Base-by-base conservation (phyloP, 2,113 vertebrate genomes). In the Balaenoptera acutorostrata region DNA sequence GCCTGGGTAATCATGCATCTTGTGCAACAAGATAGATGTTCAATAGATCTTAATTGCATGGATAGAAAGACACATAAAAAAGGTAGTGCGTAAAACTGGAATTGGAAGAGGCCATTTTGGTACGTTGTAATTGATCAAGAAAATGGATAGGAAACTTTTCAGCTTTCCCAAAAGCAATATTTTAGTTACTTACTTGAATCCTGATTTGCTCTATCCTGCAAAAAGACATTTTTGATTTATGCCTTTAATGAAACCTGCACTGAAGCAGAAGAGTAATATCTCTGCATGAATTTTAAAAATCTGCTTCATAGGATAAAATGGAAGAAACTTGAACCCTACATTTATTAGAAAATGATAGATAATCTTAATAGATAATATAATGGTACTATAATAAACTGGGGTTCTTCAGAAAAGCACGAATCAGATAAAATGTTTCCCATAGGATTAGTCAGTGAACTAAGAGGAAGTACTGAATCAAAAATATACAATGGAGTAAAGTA, bases 271-370 rank as follows among this genome's bases (percentile, higher is more conserved):
- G 87, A 95, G 61, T 52, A 84, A 64, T 86, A 49, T 77, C 29
- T 27, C 82, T 39, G 33, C n/a, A 33, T 95, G 86, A 88, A 90
- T 95, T 93, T 96, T 64, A 85, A 90, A 97, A 97, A 90, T 90
- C 13, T 75, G 71, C 64, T 96, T 95, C 77, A 85, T 41, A 57
- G 68, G 74, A 72, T 82, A 92, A 88, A 97, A 88, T 17, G 72
- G 88, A 96, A 94, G 71, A 18, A 96, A 64, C 27, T 69, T 36
- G 41, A 97, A 71, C 36, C 12, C 20, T 21, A 77, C 75, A 90
- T 93, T 97, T 98, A 96, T 96, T 97, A 97, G 92, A 98, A 97
- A 98, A 96, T 97, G 81, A 97, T 97, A 97, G 80, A 97, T 97
- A 87, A 96, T 96, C 83, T 94, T 96, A 97, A 95, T 59, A 92